Evolutionary conservation across 2,888 invertebrate genomes (phyloP), one percentile per base, ranked within the genome.

Genomic region (Lysandra bellargus): DNA sequence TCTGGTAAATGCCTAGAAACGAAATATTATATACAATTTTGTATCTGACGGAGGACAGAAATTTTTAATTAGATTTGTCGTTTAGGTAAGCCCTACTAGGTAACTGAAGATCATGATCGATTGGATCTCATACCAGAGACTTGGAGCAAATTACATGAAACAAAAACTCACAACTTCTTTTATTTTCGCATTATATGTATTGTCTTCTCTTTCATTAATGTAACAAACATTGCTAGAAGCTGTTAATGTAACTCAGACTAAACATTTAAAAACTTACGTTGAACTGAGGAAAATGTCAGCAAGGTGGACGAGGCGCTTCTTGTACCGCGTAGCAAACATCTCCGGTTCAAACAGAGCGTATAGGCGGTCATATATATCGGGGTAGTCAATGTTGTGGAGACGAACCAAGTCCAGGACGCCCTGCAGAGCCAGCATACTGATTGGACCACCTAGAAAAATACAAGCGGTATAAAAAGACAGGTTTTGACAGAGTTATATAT

Each of bases 271-370:
- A 60, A 83, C 83, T 81, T 33, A 97, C 96, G 98, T 98, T 75
- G 99, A 99, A 81, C 97, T 97, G 40, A 99, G 95, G 91, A 99
- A 99, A 82, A 98, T 95, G 88, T 99, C 98, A 0, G 98, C 96
- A 80, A 99, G 95, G 85, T 98, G 97, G 91, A 99, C 97, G 80
- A 99, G 96, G 74, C 98, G 95, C 0, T 97, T 96, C 89, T 98
- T 98, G 92, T 98, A 98, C 85, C 98, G 97, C 14, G 98, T 98
- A 86, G 97, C 97, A 90, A 99, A 98, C 85, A 99, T 97, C 85
- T 97, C 97, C 0, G 98, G 98, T 86, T 98, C 97, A 87, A 99
- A 97, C 96, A 99, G 97, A 33, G 97, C 97, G 93, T 99, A 99
- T n/a, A 99, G 95, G 86, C 99, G 98, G 84, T 96, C 96, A 92